These are phyloP conservation scores for Steinernema carpocapsae DNA, from an alignment of 2,888 invertebrate genomes.

Conservation along the genomic window DNA sequence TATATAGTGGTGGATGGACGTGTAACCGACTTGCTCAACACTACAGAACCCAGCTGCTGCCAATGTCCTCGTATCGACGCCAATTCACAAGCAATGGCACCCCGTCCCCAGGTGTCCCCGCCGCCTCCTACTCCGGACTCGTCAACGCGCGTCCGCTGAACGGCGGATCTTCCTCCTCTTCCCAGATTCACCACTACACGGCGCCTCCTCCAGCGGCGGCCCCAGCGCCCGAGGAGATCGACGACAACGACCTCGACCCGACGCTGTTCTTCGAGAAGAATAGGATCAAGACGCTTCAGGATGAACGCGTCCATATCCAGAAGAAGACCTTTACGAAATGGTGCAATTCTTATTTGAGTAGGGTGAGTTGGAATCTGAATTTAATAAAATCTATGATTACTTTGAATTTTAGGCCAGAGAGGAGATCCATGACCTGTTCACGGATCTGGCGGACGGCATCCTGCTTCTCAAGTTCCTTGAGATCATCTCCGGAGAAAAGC, in stretches of 20 bases:
- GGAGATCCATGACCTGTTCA: slow-evolving; percentile 96
- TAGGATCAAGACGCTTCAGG: slow-evolving; percentile 75
- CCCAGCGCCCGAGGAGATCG: slow-evolving; percentile 44
- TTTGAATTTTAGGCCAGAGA: slow-evolving; percentile 90
- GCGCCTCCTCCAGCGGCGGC: slow-evolving; percentile 43
- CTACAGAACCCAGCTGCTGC: neutral
- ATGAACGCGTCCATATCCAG: slow-evolving; percentile 95
- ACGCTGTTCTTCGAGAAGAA: slow-evolving; percentile 66
- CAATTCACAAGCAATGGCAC: slow-evolving; percentile 23
- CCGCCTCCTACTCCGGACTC: slow-evolving; percentile 8
- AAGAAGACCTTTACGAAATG: slow-evolving; percentile 99
- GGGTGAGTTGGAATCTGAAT: slow-evolving; percentile 75
- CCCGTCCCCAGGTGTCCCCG: neutral
- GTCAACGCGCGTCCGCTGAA: slow-evolving; percentile 19
- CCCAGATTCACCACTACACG: neutral
- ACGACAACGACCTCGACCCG: slow-evolving; percentile 62
- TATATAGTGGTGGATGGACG: slow-evolving; percentile 25
- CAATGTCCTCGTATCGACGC: slow-evolving; percentile 11
- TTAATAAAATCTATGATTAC: slow-evolving; percentile 45
- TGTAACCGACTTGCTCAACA: neutral
- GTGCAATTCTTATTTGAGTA: slow-evolving; percentile 94
- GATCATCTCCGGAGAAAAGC: slow-evolving; percentile 96
- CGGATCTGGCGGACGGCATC: slow-evolving; percentile 91
- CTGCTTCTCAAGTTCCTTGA: slow-evolving; percentile 89
- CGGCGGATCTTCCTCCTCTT: neutral